phyloP scores from a whole-genome alignment of 2,113 vertebrate genomes.

The Bufo gargarizans region DNA sequence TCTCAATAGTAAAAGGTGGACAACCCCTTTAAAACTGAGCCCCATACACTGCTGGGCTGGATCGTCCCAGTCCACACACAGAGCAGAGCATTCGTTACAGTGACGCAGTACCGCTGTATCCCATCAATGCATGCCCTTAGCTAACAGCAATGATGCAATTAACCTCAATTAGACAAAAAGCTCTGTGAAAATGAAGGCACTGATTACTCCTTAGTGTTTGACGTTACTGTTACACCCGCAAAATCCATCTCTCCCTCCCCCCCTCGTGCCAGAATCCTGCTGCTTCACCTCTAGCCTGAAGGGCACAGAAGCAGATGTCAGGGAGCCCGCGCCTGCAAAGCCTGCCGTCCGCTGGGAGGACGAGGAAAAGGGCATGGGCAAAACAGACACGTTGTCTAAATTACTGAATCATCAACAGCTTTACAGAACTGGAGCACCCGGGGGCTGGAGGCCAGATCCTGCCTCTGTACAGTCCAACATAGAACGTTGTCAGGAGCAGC shows the following conservation, averaged over 20 bases:
- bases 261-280: background rate
- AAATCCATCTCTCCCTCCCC: background rate
- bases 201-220: background rate
- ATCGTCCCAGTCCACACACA: background rate
- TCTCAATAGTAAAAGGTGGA: too few relatives aligned
- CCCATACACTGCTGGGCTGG: background rate
- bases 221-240: background rate
- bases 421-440: background rate
- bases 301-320: conserved; percentile 42
- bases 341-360: conserved; percentile 37
- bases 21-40: too few relatives aligned
- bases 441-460: background rate
- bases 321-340: background rate
- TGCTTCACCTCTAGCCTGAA: conserved; percentile 34
- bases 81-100: background rate
- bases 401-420: conserved; percentile 19
- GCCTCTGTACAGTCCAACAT: background rate
- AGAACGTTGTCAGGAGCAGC: background rate
- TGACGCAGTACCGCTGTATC: background rate
- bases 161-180: conserved; percentile 23
- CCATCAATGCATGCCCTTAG: background rate
- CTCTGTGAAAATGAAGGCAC: background rate
- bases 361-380: conserved; percentile 19
- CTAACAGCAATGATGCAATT: background rate
- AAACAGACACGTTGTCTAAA: background rate